Conservation (phyloP, 1,140 invertebrate genomes). For the Elysia chlorotica region DNA sequence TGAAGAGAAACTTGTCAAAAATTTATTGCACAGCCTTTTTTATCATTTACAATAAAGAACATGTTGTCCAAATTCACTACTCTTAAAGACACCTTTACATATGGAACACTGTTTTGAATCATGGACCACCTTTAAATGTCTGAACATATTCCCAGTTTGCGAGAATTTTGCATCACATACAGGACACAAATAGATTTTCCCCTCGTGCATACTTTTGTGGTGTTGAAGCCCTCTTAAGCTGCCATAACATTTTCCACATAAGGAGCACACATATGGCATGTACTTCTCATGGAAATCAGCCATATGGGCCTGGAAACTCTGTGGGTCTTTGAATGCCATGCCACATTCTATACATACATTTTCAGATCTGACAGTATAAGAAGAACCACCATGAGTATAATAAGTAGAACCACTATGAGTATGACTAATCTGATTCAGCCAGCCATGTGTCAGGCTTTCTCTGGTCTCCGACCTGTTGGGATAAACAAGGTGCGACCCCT, state of each 20-base stretch:
- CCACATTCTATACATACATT: neutral
- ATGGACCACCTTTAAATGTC: constrained; percentile 13
- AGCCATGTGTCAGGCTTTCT: too few relatives aligned
- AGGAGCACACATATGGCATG: constrained; percentile 3
- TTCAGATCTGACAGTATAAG: too few relatives aligned
- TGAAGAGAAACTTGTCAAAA: neutral
- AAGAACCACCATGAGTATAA: too few relatives aligned
- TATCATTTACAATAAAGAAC: neutral
- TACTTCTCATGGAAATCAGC: neutral
- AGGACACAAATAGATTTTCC: constrained; percentile 13
- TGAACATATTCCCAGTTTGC: constrained; percentile 10
- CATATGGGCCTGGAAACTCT: neutral
- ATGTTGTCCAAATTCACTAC: constrained; percentile 10
- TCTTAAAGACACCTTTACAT: constrained; percentile 1
- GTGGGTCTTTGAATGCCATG: neutral
- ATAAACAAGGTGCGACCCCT: too few relatives aligned
- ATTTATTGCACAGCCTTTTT: neutral
- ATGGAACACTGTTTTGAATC: neutral
- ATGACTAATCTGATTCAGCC: too few relatives aligned
- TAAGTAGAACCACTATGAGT: too few relatives aligned
- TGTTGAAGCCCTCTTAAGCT: neutral
- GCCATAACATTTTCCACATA: constrained; percentile 12
- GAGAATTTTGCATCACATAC: constrained; percentile 9
- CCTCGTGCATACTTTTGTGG: constrained; percentile 11
- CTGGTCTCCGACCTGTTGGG: too few relatives aligned